These are phyloP conservation scores for Erynnis tages DNA, from an alignment of 2,888 invertebrate genomes.

Conservation along the genomic window DNA sequence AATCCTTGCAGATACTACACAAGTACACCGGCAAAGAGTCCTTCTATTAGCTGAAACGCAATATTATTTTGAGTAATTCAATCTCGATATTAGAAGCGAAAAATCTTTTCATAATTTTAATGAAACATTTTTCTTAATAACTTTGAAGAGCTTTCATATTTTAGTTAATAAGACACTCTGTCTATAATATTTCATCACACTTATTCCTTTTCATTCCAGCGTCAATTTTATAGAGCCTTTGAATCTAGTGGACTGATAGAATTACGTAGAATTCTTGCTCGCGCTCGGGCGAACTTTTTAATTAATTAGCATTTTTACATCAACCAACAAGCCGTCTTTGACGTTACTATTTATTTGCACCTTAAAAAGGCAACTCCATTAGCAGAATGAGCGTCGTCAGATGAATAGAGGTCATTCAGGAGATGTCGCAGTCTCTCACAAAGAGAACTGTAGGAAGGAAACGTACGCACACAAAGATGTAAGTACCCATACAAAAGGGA, in stretches of 20 bases:
- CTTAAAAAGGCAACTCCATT: slow-evolving; percentile 76
- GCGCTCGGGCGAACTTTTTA: slow-evolving; percentile 41
- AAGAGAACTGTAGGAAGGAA: slow-evolving; percentile 44
- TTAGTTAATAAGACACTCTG: not conserved
- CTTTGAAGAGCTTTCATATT: not conserved
- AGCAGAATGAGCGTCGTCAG: slow-evolving; percentile 67
- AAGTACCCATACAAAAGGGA: not conserved
- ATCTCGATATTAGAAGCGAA: not conserved
- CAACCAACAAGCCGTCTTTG: slow-evolving; percentile 45
- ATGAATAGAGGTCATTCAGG: slow-evolving; percentile 71
- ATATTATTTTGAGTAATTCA: too few relatives aligned
- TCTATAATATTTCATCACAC: slow-evolving; percentile 11
- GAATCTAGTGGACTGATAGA: slow-evolving; percentile 10
- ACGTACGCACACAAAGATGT: slow-evolving; percentile 25
- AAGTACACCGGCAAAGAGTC: too few relatives aligned
- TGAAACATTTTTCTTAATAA: not conserved
- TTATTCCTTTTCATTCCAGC: slow-evolving; percentile 7
- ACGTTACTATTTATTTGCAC: slow-evolving; percentile 64
- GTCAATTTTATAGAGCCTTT: slow-evolving; percentile 14
- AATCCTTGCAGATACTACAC: too few relatives aligned
- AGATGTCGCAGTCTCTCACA: slow-evolving; percentile 58
- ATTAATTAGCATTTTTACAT: slow-evolving; percentile 61
- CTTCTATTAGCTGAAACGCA: too few relatives aligned
- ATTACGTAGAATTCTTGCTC: slow-evolving; percentile 23
- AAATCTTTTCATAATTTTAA: not conserved